These are phyloP conservation scores for Lochmaea crataegi DNA, from an alignment of 2,888 invertebrate genomes.

Conservation along the genomic window DNA sequence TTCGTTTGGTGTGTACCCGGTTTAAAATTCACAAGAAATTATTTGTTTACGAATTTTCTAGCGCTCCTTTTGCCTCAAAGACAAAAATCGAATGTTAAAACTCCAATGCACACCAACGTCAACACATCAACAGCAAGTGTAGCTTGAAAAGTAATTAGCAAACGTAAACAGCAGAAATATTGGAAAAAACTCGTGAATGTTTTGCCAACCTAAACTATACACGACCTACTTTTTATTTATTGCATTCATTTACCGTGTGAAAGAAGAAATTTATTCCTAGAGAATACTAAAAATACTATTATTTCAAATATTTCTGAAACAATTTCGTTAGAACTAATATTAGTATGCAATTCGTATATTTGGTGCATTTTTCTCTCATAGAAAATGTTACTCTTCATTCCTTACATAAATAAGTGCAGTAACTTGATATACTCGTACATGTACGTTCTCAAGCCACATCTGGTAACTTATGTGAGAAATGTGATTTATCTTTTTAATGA, in stretches of 20 bases:
- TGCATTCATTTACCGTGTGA: background rate
- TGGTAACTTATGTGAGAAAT: background rate
- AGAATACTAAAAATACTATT: background rate
- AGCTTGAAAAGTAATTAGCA: too few species aligned
- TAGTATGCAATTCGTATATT: background rate
- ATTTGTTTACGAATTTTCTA: too few species aligned
- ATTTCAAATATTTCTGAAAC: background rate
- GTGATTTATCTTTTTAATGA: constrained; percentile 6
- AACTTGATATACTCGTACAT: background rate
- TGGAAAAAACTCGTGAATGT: background rate
- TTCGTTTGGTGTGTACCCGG: too few species aligned
- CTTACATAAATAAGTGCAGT: background rate
- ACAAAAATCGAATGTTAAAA: too few species aligned
- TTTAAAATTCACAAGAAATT: too few species aligned
- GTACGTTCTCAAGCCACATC: constrained; percentile 4
- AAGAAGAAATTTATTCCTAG: background rate
- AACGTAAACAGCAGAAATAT: background rate
- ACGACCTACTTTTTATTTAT: background rate
- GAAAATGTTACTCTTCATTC: background rate
- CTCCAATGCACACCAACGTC: too few species aligned
- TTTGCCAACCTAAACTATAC: background rate
- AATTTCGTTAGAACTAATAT: background rate
- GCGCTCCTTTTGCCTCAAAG: too few species aligned
- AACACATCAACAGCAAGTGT: too few species aligned
- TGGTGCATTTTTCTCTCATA: background rate